Percentiles rank a stretch among this genome's conserved stretches.
Conservation (phyloP, 2,888 invertebrate species). For the Leptinotarsa peninsularis region DNA sequence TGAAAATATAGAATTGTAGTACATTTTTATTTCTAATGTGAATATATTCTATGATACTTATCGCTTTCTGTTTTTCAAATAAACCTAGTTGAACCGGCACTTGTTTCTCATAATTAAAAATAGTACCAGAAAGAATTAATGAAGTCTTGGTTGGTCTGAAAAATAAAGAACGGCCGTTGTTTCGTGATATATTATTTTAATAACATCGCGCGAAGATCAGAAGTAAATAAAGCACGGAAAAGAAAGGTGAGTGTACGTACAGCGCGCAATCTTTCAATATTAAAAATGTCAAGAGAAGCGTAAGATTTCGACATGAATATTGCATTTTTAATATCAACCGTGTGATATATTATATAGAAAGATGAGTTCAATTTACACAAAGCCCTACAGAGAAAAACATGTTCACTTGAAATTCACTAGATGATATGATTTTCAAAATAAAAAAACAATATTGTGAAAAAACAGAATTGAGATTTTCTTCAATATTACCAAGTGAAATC, state of each 20-base stretch:
- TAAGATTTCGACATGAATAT: slow-evolving; percentile 56
- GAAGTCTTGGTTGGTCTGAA: neutral
- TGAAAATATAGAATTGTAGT: too few species aligned
- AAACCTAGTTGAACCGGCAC: too few species aligned
- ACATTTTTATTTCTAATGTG: too few species aligned
- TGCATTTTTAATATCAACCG: slow-evolving; percentile 56
- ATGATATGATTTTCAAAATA: too few species aligned
- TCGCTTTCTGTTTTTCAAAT: too few species aligned
- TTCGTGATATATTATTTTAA: slow-evolving; percentile 27
- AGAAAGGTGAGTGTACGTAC: slow-evolving; percentile 9
- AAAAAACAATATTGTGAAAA: too few species aligned
- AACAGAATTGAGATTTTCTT: too few species aligned
- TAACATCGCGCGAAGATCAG: slow-evolving; percentile 12
- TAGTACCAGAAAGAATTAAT: neutral
- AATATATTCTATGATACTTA: too few species aligned
- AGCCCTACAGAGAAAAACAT: neutral
- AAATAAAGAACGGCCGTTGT: neutral
- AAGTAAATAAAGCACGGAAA: neutral
- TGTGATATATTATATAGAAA: slow-evolving; percentile 30
- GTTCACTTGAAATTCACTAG: neutral
- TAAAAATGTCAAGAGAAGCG: slow-evolving; percentile 47
- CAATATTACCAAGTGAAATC: too few species aligned
- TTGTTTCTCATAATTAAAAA: neutral
- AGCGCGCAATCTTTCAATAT: slow-evolving; percentile 43
- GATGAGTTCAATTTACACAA: neutral